phyloP scores from a whole-genome alignment of 2,113 vertebrate species.

The Microcebus tavaratra region DNA sequence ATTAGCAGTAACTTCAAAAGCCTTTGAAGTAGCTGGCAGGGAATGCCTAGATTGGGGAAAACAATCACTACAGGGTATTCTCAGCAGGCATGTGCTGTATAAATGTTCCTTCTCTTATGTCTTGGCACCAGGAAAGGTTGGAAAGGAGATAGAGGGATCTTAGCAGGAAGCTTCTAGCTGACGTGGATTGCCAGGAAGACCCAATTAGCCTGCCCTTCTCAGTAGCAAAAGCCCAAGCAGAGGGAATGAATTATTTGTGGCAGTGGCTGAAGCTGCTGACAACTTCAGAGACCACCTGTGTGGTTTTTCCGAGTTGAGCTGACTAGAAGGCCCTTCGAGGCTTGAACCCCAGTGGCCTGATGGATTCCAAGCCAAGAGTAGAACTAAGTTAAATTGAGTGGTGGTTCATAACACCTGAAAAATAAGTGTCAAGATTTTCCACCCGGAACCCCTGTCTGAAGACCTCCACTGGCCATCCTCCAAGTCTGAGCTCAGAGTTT shows the following conservation, averaged over 20 bases:
- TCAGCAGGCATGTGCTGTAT: conserved; percentile 61
- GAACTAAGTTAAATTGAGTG: background rate
- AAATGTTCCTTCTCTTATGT: conserved; percentile 14
- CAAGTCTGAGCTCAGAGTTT: background rate
- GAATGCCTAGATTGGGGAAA: conserved; percentile 40
- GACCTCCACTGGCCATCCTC: background rate
- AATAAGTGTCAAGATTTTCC: background rate
- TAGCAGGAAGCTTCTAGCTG: conserved; percentile 67
- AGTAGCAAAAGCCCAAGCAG: conserved; percentile 44
- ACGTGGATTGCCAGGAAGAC: conserved; percentile 60
- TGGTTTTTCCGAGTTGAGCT: background rate
- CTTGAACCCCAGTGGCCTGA: background rate
- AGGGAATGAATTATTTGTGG: conserved; percentile 69
- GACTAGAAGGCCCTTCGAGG: background rate
- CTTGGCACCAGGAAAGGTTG: conserved; percentile 51
- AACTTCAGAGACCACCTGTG: conserved; percentile 67
- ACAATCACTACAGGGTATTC: conserved; percentile 56
- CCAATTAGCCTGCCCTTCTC: conserved; percentile 69
- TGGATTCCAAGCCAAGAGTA: background rate
- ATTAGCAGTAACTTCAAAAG: conserved; percentile 76
- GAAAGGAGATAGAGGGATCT: conserved; percentile 24
- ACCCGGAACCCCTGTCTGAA: background rate
- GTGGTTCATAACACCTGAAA: background rate
- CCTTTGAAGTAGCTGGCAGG: conserved; percentile 74
- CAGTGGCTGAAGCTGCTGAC: conserved; percentile 45